Conservation (phyloP, 2,113 vertebrate genomes). For the Ellobius talpinus region DNA sequence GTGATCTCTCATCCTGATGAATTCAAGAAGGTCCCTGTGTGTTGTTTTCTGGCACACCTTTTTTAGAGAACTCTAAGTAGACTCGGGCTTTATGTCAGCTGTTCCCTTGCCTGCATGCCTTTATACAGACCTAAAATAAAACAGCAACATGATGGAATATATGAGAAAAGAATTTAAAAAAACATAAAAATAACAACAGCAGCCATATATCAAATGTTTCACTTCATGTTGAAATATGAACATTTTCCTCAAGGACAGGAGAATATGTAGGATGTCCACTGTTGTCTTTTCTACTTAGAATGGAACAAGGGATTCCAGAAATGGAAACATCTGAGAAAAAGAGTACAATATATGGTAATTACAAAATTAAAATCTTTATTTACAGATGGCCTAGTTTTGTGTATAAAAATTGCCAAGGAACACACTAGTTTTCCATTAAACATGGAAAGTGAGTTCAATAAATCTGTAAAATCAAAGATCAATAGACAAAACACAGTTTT, state of each 20-base stretch:
- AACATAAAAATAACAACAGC: too few relatives aligned
- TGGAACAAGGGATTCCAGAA: not conserved
- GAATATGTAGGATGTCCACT: not conserved
- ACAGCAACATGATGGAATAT: not conserved
- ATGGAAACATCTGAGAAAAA: not conserved
- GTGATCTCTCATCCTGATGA: not conserved
- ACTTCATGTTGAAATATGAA: not conserved
- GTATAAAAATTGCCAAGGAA: not conserved
- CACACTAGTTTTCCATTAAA: not conserved
- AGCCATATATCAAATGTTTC: not conserved
- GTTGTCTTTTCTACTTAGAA: not conserved
- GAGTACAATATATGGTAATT: not conserved
- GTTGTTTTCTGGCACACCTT: not conserved
- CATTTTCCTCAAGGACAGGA: not conserved
- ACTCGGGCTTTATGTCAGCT: not conserved
- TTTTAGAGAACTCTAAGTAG: not conserved
- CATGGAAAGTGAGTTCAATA: not conserved
- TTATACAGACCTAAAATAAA: not conserved
- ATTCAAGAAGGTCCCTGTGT: not conserved
- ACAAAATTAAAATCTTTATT: not conserved
- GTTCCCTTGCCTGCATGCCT: not conserved
- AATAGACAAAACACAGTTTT: not conserved
- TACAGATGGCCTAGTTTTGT: not conserved
- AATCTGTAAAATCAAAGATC: not conserved
- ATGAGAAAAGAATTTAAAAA: too few relatives aligned